These are phyloP conservation scores for Athalia rosae DNA, from an alignment of 2,888 invertebrate genomes.

Conservation along the genomic window DNA sequence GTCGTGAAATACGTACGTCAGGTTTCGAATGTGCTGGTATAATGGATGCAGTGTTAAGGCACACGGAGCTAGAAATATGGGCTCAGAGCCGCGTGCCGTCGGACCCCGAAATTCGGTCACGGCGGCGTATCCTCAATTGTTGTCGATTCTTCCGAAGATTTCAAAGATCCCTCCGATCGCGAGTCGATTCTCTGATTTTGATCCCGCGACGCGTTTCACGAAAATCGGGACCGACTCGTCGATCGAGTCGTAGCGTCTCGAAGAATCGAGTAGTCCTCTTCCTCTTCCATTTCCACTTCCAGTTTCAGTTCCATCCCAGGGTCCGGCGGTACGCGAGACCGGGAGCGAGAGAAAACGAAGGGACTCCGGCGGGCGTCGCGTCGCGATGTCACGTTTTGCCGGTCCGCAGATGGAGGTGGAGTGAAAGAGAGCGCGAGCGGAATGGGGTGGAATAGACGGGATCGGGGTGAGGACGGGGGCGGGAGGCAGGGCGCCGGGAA, in stretches of 20 bases:
- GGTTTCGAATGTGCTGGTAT: not conserved
- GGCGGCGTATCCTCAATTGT: too few species aligned
- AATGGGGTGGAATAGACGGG: not conserved
- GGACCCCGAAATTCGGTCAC: too few species aligned
- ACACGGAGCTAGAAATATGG: not conserved
- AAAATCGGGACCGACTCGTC: too few species aligned
- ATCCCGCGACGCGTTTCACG: too few species aligned
- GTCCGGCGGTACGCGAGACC: not conserved
- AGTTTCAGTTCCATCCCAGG: conserved; percentile 13
- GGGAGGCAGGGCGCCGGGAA: not conserved
- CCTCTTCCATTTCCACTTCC: not conserved
- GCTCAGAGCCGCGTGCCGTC: not conserved
- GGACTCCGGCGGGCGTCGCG: conserved; percentile 17
- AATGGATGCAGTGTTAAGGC: too few species aligned
- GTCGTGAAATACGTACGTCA: not conserved
- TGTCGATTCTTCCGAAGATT: too few species aligned
- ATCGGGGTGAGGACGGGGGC: not conserved
- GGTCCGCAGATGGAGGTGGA: conserved; percentile 15
- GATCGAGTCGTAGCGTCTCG: too few species aligned
- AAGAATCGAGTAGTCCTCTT: not conserved
- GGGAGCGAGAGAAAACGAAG: not conserved
- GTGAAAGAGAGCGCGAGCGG: conserved; percentile 2
- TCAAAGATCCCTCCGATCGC: too few species aligned
- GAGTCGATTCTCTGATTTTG: too few species aligned
- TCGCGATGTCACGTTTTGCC: conserved; percentile 44